phyloP scores from a whole-genome alignment of 2,888 invertebrate genomes.

The Ectropis crepuscularia region DNA sequence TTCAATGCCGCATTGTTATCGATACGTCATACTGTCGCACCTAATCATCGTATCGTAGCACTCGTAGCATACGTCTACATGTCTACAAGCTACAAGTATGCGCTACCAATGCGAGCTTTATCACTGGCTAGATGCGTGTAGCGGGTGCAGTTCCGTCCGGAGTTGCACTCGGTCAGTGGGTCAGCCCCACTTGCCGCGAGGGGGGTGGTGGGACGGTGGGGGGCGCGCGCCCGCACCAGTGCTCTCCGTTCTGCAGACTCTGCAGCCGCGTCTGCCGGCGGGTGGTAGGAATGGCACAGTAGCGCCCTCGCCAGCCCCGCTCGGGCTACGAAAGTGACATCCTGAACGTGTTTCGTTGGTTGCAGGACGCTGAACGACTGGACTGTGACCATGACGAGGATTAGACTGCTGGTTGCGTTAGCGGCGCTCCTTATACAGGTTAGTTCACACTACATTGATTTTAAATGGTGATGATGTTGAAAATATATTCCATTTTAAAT shows the following conservation, averaged over 20 bases:
- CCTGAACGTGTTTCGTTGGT: slow-evolving; percentile 75
- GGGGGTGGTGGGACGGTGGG: slow-evolving; percentile 34
- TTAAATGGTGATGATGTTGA: background rate
- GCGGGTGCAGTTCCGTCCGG: slow-evolving; percentile 78
- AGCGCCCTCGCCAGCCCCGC: slow-evolving; percentile 62
- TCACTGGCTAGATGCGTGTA: slow-evolving; percentile 9
- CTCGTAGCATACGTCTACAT: background rate
- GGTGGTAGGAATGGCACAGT: slow-evolving; percentile 47
- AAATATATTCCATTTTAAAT: too few species aligned
- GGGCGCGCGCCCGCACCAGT: slow-evolving; percentile 39
- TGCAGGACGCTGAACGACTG: slow-evolving; percentile 75
- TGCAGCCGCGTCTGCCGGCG: slow-evolving; percentile 45
- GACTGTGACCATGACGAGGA: slow-evolving; percentile 82
- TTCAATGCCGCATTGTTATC: background rate
- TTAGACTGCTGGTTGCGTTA: slow-evolving; percentile 76
- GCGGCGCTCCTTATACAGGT: slow-evolving; percentile 80
- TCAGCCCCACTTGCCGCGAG: slow-evolving; percentile 61
- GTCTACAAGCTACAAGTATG: too few species aligned
- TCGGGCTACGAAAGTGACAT: slow-evolving; percentile 57
- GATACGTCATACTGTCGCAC: too few species aligned
- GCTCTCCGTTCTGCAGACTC: slow-evolving; percentile 46
- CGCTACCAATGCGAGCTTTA: slow-evolving; percentile 9
- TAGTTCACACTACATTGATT: slow-evolving; percentile 45
- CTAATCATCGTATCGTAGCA: background rate
- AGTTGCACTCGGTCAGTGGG: slow-evolving; percentile 81